These are phyloP conservation scores for Drosophila eugracilis DNA, from an alignment of 1,140 invertebrate species.

Conservation along the genomic window DNA sequence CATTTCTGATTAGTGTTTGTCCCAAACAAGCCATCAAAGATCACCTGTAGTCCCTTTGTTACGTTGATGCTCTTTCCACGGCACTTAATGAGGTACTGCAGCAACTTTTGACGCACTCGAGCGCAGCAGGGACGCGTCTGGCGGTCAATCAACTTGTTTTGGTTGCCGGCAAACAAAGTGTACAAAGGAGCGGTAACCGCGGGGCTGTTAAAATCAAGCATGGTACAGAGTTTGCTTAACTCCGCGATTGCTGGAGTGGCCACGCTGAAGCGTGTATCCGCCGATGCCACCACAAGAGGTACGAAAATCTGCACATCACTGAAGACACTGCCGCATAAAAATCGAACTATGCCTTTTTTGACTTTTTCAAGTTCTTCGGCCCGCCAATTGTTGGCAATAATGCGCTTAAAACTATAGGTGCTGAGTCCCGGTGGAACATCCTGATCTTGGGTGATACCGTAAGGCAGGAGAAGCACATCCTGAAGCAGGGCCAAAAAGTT, in stretches of 20 bases:
- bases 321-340: constrained; percentile 91
- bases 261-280: constrained; percentile 90
- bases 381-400: constrained; percentile 89
- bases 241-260: constrained; percentile 83
- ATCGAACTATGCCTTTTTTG: constrained; percentile 93
- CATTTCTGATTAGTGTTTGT: constrained; percentile 93
- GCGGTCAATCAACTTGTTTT: constrained; percentile 85
- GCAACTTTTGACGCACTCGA: constrained; percentile 92
- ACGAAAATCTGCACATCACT: constrained; percentile 90
- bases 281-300: constrained; percentile 92
- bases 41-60: constrained; percentile 92
- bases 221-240: constrained; percentile 85
- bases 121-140: constrained; percentile 91
- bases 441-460: constrained; percentile 77
- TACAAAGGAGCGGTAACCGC: constrained; percentile 90
- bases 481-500: constrained; percentile 91
- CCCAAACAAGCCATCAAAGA: constrained; percentile 95
- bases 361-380: constrained; percentile 94
- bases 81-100: constrained; percentile 93
- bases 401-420: constrained; percentile 91
- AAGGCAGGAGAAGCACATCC: constrained; percentile 93
- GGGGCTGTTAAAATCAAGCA: constrained; percentile 91
- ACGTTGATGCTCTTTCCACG: constrained; percentile 92
- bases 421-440: constrained; percentile 92
- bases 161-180: constrained; percentile 90